Evolutionary conservation across 2,113 vertebrate genomes (phyloP), one percentile per base, ranked within the genome.

Genomic region (Bostrychus sinensis): DNA sequence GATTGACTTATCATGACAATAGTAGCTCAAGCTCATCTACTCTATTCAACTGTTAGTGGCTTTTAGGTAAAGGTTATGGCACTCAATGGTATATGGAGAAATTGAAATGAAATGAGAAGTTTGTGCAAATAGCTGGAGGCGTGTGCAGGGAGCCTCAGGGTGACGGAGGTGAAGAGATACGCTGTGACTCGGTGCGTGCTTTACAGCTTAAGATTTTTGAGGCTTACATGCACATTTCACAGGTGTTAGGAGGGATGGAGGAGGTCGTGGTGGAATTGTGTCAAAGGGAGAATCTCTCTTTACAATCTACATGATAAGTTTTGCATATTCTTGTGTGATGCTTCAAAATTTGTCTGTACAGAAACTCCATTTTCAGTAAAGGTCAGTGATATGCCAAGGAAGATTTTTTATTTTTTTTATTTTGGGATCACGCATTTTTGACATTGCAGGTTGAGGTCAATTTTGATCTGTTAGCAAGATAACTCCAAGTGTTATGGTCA

Each of bases 31-130:
- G 30, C 77, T 74, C 56, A 26, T 51, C 58, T 10, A 58, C 77
- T 73, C 77, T 30, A 42, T 79, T 87, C 81, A 83, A 72, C 77
- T 80, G 78, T 80, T 73, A 53, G 63, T 39, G 61, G 69, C 56
- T 37, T 73, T 70, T 66, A 73, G 81, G 82, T 83, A 77, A 86
- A 71, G 66, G 56, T 64, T 39, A 50, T 42, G 67, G 70, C 71
- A 70, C 68, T 66, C 48, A 11, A 72, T 72, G 50, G 71, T 34
- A 14, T 41, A 75, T 42, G 34, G 62, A 67, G 75, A 80, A 78
- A 84, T 81, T 86, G 88, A 88, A 76, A 78, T 66, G 83, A 86
- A 88, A 89, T 86, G 81, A 88, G 73, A 71, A 56, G 1, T 72
- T 61, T 80, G 77, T 83, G 57, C 62, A 77, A 84, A 78, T 82